A percentile compares a stretch with the other conserved stretches of the same genome.
These are phyloP conservation scores for Promerops cafer DNA, from an alignment of 2,113 vertebrate genomes.

Conservation along the genomic window DNA sequence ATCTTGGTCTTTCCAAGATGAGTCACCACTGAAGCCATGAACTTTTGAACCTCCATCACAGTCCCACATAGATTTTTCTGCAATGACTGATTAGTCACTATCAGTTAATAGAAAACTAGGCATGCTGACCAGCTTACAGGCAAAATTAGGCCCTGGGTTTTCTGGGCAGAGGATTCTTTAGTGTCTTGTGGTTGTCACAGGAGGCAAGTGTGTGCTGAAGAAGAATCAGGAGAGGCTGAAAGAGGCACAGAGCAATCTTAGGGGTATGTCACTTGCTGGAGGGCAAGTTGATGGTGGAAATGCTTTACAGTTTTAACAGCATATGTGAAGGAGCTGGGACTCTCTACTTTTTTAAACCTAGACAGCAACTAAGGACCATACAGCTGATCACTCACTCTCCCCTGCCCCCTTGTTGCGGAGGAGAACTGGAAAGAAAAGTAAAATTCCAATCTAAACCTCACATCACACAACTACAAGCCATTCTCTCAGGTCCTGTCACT, in stretches of 20 bases:
- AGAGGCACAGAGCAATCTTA: background rate
- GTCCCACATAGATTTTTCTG: background rate
- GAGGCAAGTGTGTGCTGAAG: background rate
- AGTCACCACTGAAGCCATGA: background rate
- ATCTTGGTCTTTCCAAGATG: background rate
- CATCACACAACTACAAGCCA: background rate
- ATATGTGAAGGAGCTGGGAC: background rate
- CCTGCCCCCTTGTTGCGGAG: background rate
- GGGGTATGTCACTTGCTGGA: rapidly evolving
- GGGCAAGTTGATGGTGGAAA: background rate
- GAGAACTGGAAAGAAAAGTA: background rate
- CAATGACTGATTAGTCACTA: background rate
- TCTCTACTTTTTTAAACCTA: background rate
- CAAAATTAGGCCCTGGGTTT: background rate
- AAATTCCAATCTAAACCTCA: background rate
- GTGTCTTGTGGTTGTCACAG: background rate
- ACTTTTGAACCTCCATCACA: background rate
- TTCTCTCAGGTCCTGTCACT: background rate
- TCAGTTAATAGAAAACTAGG: background rate
- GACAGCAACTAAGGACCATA: background rate
- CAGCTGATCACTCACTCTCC: background rate
- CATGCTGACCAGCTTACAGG: background rate
- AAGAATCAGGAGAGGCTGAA: background rate
- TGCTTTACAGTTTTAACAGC: background rate
- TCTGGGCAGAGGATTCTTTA: background rate